Evolutionary conservation across 2,888 invertebrate species (phyloP), one percentile per base, ranked within the genome.

Genomic region (Microctonus hyperodae): DNA sequence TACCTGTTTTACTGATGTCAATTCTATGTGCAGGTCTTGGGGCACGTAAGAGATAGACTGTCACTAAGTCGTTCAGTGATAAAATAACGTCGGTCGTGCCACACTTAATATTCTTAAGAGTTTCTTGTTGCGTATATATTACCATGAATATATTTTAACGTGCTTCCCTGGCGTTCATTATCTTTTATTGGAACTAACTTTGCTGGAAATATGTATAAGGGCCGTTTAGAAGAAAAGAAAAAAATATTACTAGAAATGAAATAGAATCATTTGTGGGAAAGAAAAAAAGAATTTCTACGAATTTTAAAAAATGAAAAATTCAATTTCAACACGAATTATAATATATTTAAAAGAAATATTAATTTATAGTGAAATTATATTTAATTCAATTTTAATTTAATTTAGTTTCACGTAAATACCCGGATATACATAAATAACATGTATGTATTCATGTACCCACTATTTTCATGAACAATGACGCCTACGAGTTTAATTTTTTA

Each of bases 391-490:
- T 28, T 7, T n/a, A 16, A 44, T 44, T 44, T 44, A 44, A 44
- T 44, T 44, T 9, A 16, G 16, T 16, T 44, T 44, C 44, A 44
- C 16, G 16, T 16, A 44, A 44, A 44, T 16, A 44, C 16, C 44
- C 53, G 56, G 56, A 33, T 35, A 56, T 33, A 20, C 20, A 56
- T 31, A 55, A 31, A n/a, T 55, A 28, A n/a, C n/a, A 1, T 7
- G 65, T 65, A 40, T 60, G 16, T n/a, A n/a, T 44, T 16, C 1
- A 44, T 44, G 1, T 16, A 44, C 7, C n/a, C 64, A 50, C 53
- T 31, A 40, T 59, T 65, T 59, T 31, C 23, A 11, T 65, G 59
- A 53, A 65, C 65, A 65, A 65, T 65, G 65, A 65, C 65, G 60
- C 65, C 65, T 53, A 65, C 59, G 59, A 48, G 44, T n/a, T 1